These are phyloP conservation scores for Rhinogobius similis DNA, from an alignment of 2,113 vertebrate genomes.

Conservation along the genomic window DNA sequence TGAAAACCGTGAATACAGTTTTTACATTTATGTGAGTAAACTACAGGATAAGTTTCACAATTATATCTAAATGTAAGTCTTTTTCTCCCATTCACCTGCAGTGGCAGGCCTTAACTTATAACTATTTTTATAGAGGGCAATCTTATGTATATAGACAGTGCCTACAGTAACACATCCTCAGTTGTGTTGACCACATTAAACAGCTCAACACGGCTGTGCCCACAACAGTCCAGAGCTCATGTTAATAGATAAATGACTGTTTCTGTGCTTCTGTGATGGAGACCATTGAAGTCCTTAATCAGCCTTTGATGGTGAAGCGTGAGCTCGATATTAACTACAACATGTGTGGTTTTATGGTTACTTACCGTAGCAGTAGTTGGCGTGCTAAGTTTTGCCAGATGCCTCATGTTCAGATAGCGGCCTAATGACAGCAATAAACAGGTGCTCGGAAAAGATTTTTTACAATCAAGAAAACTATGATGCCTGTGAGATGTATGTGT, in stretches of 20 bases:
- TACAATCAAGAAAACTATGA: conserved; percentile 21
- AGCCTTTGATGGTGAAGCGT: conserved; percentile 63
- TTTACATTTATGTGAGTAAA: too few species aligned
- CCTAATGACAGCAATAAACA: conserved; percentile 68
- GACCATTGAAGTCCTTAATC: conserved; percentile 71
- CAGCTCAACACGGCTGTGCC: conserved; percentile 44
- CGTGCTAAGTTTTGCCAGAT: conserved; percentile 67
- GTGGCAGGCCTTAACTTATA: too few species aligned
- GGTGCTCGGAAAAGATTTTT: conserved; percentile 57
- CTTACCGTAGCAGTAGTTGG: conserved; percentile 67
- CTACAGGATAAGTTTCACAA: too few species aligned
- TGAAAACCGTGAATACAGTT: too few species aligned
- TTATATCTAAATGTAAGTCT: too few species aligned
- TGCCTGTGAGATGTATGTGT: conserved; percentile 10
- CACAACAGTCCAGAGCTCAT: conserved; percentile 58
- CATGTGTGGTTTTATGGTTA: conserved; percentile 73
- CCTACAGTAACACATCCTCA: conserved; percentile 38
- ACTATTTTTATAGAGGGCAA: neutral
- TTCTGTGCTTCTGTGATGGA: conserved; percentile 59
- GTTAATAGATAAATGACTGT: conserved; percentile 63
- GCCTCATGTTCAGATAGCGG: conserved; percentile 50
- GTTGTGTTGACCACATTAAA: conserved; percentile 60
- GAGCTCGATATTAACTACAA: conserved; percentile 68
- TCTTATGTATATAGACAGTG: neutral
- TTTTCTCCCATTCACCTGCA: too few species aligned